Percentiles rank a stretch among this genome's conserved stretches.
Evolutionary conservation across 2,888 invertebrate genomes (phyloP).

Genomic region (Temnothorax rugatulus): DNA sequence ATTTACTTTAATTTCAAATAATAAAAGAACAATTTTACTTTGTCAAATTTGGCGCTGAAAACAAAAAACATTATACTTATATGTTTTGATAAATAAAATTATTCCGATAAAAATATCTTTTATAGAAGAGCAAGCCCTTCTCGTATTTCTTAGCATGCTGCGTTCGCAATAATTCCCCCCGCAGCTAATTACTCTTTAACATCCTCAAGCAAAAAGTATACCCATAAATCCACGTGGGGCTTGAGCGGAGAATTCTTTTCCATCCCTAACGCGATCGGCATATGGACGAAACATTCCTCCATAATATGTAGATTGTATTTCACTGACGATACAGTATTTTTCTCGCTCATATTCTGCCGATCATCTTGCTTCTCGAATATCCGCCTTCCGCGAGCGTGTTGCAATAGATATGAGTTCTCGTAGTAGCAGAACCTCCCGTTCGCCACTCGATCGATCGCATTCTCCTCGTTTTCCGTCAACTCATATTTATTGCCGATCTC

Average conservation of each 20-base stretch:
- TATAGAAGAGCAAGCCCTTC: neutral
- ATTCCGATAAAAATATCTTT: neutral
- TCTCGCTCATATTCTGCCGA: constrained; percentile 75
- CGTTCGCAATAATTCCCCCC: neutral
- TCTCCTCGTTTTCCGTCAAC: constrained; percentile 88
- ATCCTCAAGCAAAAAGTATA: constrained; percentile 66
- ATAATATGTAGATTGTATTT: constrained; percentile 92
- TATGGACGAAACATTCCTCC: constrained; percentile 92
- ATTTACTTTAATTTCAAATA: constrained; percentile 13
- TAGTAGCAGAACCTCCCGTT: constrained; percentile 93
- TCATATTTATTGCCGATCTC: constrained; percentile 91
- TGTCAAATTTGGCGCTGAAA: neutral
- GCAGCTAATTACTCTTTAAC: neutral
- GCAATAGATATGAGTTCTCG: constrained; percentile 91
- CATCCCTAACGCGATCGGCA: constrained; percentile 93
- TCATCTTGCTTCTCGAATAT: constrained; percentile 80
- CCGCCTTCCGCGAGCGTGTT: constrained; percentile 89
- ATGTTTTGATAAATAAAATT: neutral
- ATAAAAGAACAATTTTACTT: constrained; percentile 4
- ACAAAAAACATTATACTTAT: neutral
- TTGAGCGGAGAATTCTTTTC: constrained; percentile 94
- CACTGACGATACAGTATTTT: constrained; percentile 60
- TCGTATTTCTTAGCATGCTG: neutral
- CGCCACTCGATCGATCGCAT: constrained; percentile 90
- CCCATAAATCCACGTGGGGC: constrained; percentile 89